Evolutionary conservation across 2,888 invertebrate genomes (phyloP).

Genomic region (Iphiclides podalirius): DNA sequence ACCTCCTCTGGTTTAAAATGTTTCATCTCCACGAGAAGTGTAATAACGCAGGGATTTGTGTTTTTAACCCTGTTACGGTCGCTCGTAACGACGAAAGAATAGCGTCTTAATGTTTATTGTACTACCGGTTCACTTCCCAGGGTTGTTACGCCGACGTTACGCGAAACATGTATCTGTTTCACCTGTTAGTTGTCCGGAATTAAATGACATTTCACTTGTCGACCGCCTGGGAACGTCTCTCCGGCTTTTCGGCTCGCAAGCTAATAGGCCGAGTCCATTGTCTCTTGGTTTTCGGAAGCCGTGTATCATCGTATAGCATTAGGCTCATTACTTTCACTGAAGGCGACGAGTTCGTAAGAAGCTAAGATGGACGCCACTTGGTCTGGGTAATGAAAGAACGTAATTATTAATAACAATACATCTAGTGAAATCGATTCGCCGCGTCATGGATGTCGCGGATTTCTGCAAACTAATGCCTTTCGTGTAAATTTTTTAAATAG

Average conservation of each 20-base stretch:
- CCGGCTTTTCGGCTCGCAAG: constrained; percentile 48
- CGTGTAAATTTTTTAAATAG: no score
- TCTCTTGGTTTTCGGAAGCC: constrained; percentile 18
- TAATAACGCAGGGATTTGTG: no score
- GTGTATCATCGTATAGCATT: constrained; percentile 7
- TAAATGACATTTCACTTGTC: constrained; percentile 61
- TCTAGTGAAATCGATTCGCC: no score
- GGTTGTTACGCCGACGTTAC: constrained; percentile 40
- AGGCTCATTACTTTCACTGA: constrained; percentile 12
- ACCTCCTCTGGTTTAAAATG: no score
- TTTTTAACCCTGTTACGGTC: no score
- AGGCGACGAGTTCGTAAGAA: neutral
- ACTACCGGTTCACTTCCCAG: constrained; percentile 37
- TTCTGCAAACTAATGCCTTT: no score
- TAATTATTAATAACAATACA: no score
- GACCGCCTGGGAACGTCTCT: constrained; percentile 60
- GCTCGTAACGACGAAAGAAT: no score
- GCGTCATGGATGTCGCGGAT: no score
- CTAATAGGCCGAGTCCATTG: constrained; percentile 24
- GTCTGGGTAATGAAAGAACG: no score
- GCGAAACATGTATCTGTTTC: constrained; percentile 54
- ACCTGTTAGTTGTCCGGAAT: constrained; percentile 58
- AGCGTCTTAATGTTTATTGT: neutral
- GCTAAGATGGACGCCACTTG: no score
- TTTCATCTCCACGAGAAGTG: no score